Base-by-base conservation (phyloP, 35 echinoderm and acorn worm genomes). In the Hemicentrotus pulcherrimus region DNA sequence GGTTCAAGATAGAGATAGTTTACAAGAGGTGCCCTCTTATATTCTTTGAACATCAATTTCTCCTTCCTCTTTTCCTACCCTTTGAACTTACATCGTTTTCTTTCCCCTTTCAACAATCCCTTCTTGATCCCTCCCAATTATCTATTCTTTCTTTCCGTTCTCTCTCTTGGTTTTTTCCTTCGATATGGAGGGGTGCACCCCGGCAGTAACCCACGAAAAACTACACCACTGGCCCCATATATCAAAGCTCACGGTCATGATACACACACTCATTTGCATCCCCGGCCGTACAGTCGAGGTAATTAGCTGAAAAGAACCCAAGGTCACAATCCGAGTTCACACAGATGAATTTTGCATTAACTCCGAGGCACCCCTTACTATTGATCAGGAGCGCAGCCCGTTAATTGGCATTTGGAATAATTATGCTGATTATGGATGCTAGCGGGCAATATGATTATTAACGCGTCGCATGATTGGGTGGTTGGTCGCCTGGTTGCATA, bases 381-480 rank as follows among this genome's bases (percentile, higher is more conserved):
- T 41, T 41, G 88, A 90, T 15, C 88, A 46, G 24, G 14, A 28
- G 88, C 46, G 88, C 32, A 41, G 31, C 15, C 32, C 88, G 33
- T 90, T 90, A 90, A 90, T 90, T 90, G 88, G 88, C 32, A 90
- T 30, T 90, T 32, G 88, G 88, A 31, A 47, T 90, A 47, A 90
- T 90, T 90, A 90, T 90, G 88, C 88, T 90, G 88, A 90, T 90
- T 90, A 90, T 90, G 88, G 46, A 35, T 24, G 88, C 88, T 90
- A 32, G 33, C 32, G 88, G 88, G 33, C 88, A 90, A 90, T 90
- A 89, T 31, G 87, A 89, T 90, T 90, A 90, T 33, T 15, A 90
- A 15, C 65, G 65, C 65, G 22, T 78, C 65, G 65, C 65, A 78
- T 78, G 65, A 78, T 78, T 78, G 65, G 65, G 0, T 78, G 65